Evolutionary conservation across 1,140 invertebrate genomes (phyloP).

Genomic region (Zophobas atratus): DNA sequence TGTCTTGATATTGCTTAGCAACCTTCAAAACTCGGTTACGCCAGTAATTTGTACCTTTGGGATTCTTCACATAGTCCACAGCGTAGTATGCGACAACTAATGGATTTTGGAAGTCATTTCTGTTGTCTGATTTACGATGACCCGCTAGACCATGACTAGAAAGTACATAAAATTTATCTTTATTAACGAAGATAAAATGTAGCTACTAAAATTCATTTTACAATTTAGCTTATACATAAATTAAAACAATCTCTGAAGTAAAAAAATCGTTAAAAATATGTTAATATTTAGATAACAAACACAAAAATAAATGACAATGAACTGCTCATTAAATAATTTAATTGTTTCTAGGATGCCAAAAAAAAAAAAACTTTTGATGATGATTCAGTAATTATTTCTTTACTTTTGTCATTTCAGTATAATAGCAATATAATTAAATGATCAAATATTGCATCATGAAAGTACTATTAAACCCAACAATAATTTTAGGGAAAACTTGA

Average conservation of each 20-base stretch:
- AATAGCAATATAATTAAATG: too few relatives aligned
- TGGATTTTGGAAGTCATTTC: conserved; percentile 90
- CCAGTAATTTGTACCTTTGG: conserved; percentile 99
- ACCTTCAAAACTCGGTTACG: conserved; percentile 96
- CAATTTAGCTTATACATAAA: neutral
- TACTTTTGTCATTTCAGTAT: too few relatives aligned
- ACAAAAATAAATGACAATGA: too few relatives aligned
- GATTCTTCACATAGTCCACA: conserved; percentile 97
- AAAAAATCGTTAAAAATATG: too few relatives aligned
- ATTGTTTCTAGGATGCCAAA: too few relatives aligned
- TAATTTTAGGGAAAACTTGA: conserved; percentile 7
- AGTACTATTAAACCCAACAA: neutral
- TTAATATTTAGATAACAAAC: too few relatives aligned
- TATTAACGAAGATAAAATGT: too few relatives aligned
- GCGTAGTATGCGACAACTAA: conserved; percentile 93
- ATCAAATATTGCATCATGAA: too few relatives aligned
- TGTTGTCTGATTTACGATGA: conserved; percentile 88
- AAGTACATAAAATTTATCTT: conserved; percentile 50
- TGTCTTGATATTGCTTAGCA: conserved; percentile 86
- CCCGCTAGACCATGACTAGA: conserved; percentile 93
- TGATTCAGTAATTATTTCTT: too few relatives aligned
- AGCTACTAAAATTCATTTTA: too few relatives aligned
- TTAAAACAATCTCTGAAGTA: neutral
- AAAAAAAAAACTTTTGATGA: too few relatives aligned
- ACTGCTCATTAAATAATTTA: too few relatives aligned